Percentiles rank a stretch among this genome's conserved stretches.
Conservation (phyloP, 2,888 invertebrate genomes). For the Agriopis aurantiaria region DNA sequence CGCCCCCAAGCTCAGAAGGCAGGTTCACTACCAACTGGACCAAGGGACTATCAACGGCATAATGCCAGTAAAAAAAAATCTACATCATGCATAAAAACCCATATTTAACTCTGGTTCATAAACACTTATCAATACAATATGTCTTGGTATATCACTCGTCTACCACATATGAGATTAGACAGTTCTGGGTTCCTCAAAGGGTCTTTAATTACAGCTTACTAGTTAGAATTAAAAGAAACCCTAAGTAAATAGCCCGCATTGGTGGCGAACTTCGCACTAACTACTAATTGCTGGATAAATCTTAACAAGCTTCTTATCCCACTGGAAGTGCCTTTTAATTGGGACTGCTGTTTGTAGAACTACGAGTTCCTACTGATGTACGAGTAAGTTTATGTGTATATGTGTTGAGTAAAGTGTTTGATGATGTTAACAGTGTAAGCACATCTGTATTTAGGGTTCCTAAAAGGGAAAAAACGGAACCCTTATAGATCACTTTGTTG, state of each 20-base stretch:
- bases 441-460: no score
- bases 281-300: conserved; percentile 65
- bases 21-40: no score
- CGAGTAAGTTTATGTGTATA: not conserved
- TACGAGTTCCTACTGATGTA: not conserved
- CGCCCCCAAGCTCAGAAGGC: no score
- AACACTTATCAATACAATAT: no score
- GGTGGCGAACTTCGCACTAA: conserved; percentile 45
- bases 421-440: not conserved
- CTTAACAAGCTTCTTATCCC: conserved; percentile 51
- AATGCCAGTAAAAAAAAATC: no score
- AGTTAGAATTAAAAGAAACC: conserved; percentile 47
- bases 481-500: no score
- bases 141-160: not conserved
- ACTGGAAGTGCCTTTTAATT: conserved; percentile 56
- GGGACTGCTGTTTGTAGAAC: conserved; percentile 49
- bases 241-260: conserved; percentile 27
- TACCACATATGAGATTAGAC: not conserved
- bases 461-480: no score
- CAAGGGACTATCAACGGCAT: no score
- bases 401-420: not conserved
- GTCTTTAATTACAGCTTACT: conserved; percentile 28
- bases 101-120: no score
- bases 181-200: conserved; percentile 11
- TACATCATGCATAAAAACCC: no score